Evolutionary conservation across 2,888 invertebrate species (phyloP), one percentile per base, ranked within the genome.

Genomic region (Volucella inanis): DNA sequence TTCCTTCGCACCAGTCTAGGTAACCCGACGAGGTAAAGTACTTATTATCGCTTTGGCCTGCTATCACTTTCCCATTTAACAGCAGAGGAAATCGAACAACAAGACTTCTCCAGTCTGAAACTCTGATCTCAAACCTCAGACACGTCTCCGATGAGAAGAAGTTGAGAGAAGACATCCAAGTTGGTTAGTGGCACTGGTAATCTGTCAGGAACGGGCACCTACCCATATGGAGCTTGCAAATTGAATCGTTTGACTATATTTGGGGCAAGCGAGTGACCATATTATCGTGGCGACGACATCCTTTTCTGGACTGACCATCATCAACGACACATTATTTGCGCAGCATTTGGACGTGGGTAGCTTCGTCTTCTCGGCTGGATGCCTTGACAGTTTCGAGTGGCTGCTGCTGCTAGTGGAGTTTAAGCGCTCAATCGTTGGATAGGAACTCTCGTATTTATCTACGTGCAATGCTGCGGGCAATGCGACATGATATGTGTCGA

Each of bases 171-270:
- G 68, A 78, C 88, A 82, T 88, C 87, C 85, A 87, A 87, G 85
- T 87, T 88, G 88, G 75, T 54, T 75, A 78, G 82, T 77, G 83
- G 85, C 70, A 85, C 82, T 83, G 78, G 87, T 87, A 81, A 83
- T 78, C 80, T 83, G 79, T 78, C 83, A 86, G 77, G 64, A 75
- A 65, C 80, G 76, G 82, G 55, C 72, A 87, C 71, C 81, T 88
- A 74, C 84, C 75, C 87, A 87, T 86, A 87, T 87, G 88, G 81
- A 87, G 87, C 87, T 87, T 87, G 90, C 90, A 90, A 90, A 90
- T 90, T 90, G 90, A 90, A 90, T 90, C 90, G 90, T 90, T 90
- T 90, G 90, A 89, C 90, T 90, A 90, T 90, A 90, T 90, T 90
- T 90, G 90, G 90, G 89, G 87, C 89, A 90, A 87, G 88, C 89